phyloP scores from a whole-genome alignment of 2,113 vertebrate species.

The Chaetodon auriga region DNA sequence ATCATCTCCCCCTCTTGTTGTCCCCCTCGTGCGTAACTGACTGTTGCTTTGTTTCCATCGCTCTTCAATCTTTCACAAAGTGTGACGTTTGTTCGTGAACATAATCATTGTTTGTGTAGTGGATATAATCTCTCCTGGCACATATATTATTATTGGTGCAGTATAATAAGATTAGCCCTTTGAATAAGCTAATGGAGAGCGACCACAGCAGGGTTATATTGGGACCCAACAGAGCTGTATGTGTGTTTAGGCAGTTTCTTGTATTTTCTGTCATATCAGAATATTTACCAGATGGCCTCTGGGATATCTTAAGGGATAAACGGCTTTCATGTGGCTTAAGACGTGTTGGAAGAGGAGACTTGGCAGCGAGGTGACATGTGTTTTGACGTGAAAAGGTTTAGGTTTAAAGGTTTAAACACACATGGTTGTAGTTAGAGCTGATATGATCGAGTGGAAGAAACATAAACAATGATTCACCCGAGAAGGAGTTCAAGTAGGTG shows the following conservation, averaged over 20 bases:
- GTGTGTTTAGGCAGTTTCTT: conserved; percentile 20
- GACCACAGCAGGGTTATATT: conserved; percentile 32
- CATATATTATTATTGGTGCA: conserved; percentile 47
- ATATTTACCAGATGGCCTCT: conserved; percentile 50
- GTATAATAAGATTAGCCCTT: conserved; percentile 59
- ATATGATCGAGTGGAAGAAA: conserved; percentile 47
- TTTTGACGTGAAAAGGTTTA: conserved; percentile 22
- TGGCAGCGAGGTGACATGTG: conserved; percentile 22
- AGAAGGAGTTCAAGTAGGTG: conserved; percentile 38
- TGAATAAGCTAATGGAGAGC: conserved; percentile 43
- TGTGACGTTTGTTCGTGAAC: conserved; percentile 28
- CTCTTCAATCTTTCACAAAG: not conserved
- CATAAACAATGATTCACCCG: conserved; percentile 50
- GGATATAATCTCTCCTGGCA: conserved; percentile 60
- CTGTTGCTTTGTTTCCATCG: conserved; percentile 44
- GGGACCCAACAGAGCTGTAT: not conserved
- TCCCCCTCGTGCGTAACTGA: conserved; percentile 17
- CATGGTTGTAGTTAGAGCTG: conserved; percentile 52
- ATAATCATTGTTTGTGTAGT: conserved; percentile 56
- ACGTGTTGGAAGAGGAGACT: conserved; percentile 28
- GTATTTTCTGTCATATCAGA: conserved; percentile 6
- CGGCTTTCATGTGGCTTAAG: conserved; percentile 42
- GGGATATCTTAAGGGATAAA: conserved; percentile 42
- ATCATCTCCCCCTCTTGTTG: not conserved
- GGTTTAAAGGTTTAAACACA: conserved; percentile 39